phyloP scores from a whole-genome alignment of 2,797 vertebrate species.

The Ataeniobius toweri region DNA sequence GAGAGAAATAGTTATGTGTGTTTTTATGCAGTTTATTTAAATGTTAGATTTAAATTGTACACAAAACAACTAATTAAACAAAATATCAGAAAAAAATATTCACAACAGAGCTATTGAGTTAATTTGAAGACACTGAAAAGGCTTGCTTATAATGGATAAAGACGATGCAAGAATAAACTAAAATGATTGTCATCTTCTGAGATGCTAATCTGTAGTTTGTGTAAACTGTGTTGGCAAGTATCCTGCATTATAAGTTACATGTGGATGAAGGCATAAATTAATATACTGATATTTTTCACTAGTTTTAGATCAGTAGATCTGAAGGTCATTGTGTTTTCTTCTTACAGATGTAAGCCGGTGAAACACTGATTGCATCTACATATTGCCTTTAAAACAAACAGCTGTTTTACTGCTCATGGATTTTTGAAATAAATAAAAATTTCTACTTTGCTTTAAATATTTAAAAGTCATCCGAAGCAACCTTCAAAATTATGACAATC shows the following conservation, averaged over 20 bases:
- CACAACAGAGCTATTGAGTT: too few relatives aligned
- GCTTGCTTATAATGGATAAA: too few relatives aligned
- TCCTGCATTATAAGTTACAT: too few relatives aligned
- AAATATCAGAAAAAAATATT: too few relatives aligned
- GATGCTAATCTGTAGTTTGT: background rate
- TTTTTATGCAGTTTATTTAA: too few relatives aligned
- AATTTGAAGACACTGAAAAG: too few relatives aligned
- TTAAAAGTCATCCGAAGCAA: background rate
- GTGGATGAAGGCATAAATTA: background rate
- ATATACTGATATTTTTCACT: background rate
- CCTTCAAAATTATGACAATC: background rate
- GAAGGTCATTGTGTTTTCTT: background rate
- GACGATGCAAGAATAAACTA: too few relatives aligned
- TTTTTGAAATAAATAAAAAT: background rate
- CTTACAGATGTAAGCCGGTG: background rate
- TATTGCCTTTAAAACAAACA: too few relatives aligned
- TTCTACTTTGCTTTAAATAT: background rate
- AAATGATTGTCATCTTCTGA: background rate
- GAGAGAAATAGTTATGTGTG: too few relatives aligned
- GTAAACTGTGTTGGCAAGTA: background rate
- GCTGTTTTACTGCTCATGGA: background rate
- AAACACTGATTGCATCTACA: background rate
- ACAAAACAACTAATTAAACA: too few relatives aligned
- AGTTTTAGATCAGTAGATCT: background rate
- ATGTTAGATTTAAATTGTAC: too few relatives aligned